Evolutionary conservation across 2,113 vertebrate species (phyloP), one percentile per base, ranked within the genome.

Genomic region (Reinhardtius hippoglossoides): DNA sequence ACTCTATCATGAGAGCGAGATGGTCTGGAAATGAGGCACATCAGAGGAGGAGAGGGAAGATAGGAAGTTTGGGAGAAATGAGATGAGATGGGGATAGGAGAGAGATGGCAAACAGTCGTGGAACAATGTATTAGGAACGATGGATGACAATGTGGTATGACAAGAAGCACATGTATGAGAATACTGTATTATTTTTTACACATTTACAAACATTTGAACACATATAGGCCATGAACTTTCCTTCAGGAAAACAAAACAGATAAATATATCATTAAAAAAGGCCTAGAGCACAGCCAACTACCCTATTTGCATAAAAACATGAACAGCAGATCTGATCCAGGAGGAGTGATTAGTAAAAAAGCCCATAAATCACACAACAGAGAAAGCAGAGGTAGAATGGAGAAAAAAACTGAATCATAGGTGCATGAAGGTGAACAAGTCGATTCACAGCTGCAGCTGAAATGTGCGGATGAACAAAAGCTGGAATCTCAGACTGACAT

Each of bases 1-100:
- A 96, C 95, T 99, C 97, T 91, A 94, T 95, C 91, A 95, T 93
- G 80, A 94, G 93, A 48, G 87, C 93, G 81, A 95, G 90, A 86
- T 95, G 94, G 92, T 95, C 94, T 94, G 92, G 92, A 93, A 91
- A 82, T 92, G 82, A 93, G 87, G 84, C 82, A 86, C 70, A 88
- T 88, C 81, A 66, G 60, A 75, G 18, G 73, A 69, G 26, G 52
- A 79, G 44, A 60, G 66, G 50, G 23, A 56, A 44, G 66, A 52
- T 4, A 68, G 46, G 67, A 35, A 62, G 66, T 56, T 70, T 65
- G 21, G 52, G 58, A 56, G 68, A 67, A 71, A 63, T 40, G 42
- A 35, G 42, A 83, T 63, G 48, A 70, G 46, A 18, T 48, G 61
- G 69, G 42, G 68, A 59, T 3, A 14, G 63, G 23, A 62, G 31